phyloP scores from a whole-genome alignment of 2,888 invertebrate genomes.

The Macaria liturata region DNA sequence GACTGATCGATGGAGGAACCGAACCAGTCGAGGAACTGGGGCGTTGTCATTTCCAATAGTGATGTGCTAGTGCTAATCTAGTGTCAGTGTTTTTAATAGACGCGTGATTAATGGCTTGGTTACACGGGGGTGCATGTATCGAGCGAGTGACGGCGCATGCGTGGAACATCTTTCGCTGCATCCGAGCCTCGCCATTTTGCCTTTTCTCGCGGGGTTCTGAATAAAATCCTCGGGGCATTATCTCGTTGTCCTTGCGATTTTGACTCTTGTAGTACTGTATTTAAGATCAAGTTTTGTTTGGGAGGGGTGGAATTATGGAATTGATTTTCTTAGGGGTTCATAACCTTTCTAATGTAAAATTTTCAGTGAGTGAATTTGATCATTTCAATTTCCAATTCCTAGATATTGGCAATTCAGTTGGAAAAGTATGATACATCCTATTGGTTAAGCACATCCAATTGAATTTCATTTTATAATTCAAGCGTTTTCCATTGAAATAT shows the following conservation, averaged over 20 bases:
- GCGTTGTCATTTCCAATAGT: slow-evolving; percentile 35
- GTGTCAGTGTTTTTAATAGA: slow-evolving; percentile 19
- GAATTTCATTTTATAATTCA: background rate
- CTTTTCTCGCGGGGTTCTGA: slow-evolving; percentile 66
- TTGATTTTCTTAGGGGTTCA: slow-evolving; percentile 16
- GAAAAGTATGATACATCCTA: background rate
- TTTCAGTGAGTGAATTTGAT: background rate
- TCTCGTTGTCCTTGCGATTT: slow-evolving; percentile 23
- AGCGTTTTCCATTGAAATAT: background rate
- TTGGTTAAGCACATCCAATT: too few species aligned
- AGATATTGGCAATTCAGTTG: background rate
- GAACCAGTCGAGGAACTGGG: slow-evolving; percentile 21
- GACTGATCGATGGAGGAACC: slow-evolving; percentile 2
- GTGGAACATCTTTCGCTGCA: slow-evolving; percentile 72
- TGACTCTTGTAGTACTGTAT: slow-evolving; percentile 22
- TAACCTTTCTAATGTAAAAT: slow-evolving; percentile 7
- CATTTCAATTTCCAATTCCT: background rate
- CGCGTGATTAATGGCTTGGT: slow-evolving; percentile 55
- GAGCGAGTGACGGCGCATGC: slow-evolving; percentile 77
- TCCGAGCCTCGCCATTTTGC: slow-evolving; percentile 54
- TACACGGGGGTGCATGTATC: slow-evolving; percentile 73
- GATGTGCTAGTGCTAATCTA: slow-evolving; percentile 21
- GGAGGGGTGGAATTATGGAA: slow-evolving; percentile 1
- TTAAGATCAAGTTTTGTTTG: slow-evolving; percentile 19
- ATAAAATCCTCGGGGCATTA: slow-evolving; percentile 40